phyloP scores from a whole-genome alignment of 2,888 invertebrate genomes.

The Ischnus inquisitorius region DNA sequence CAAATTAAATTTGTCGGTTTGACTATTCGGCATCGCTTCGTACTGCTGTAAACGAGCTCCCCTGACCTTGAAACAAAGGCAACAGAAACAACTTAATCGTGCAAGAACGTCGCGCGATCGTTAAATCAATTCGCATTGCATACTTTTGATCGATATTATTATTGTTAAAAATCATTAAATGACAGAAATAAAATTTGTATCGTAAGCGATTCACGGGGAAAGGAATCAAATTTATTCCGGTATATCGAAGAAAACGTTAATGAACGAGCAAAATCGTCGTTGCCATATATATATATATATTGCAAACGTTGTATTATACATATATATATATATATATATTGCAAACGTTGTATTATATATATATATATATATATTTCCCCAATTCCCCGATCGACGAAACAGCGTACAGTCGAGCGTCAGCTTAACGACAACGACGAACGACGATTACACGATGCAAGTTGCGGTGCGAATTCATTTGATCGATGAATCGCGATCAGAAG shows the following conservation, averaged over 20 bases:
- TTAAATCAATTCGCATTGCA: conserved; percentile 59
- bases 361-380: too few species aligned
- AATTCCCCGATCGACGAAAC: neutral
- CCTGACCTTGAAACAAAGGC: too few species aligned
- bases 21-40: too few species aligned
- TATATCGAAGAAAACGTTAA: neutral
- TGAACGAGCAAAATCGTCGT: conserved; percentile 12
- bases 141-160: conserved; percentile 13
- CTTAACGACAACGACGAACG: conserved; percentile 21
- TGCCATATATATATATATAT: too few species aligned
- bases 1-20: too few species aligned
- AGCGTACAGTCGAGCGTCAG: neutral
- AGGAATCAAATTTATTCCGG: neutral
- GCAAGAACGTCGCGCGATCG: neutral
- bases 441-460: too few species aligned
- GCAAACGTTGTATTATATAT: too few species aligned
- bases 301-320: too few species aligned
- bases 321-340: too few species aligned
- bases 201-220: neutral
- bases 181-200: neutral
- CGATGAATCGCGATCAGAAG: conserved; percentile 83
- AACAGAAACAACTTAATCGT: too few species aligned
- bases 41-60: too few species aligned
- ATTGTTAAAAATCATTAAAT: too few species aligned
- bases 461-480: conserved; percentile 13